Evolutionary conservation across 2,797 vertebrate species (phyloP).

Genomic region (Pseudocheirus occidentalis): DNA sequence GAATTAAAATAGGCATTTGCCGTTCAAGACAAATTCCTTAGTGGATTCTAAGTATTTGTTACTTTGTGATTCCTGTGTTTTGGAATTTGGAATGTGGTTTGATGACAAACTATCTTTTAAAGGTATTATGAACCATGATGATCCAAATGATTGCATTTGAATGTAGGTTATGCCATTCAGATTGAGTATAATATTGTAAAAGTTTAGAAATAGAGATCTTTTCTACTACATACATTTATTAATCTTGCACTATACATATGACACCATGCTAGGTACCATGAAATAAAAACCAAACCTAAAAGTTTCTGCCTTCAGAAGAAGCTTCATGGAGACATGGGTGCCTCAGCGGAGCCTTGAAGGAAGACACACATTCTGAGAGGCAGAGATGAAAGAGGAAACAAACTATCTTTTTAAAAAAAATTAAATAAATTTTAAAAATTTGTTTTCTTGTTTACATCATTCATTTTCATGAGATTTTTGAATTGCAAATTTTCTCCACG

Average conservation of each 20-base stretch:
- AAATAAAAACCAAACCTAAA: neutral
- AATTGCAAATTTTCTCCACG: no score
- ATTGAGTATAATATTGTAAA: neutral
- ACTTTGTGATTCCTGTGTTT: no score
- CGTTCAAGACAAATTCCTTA: no score
- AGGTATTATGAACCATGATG: neutral
- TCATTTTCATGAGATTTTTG: no score
- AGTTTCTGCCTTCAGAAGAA: neutral
- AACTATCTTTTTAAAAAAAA: no score
- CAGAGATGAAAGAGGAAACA: neutral
- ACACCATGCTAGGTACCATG: neutral
- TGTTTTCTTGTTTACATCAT: no score
- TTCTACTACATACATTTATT: neutral
- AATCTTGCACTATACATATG: neutral
- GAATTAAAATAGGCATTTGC: no score
- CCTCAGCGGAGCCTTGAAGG: neutral
- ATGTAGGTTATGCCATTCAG: no score
- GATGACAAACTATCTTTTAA: no score
- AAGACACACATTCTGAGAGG: neutral
- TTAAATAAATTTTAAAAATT: no score
- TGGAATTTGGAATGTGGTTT: no score
- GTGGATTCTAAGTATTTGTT: no score
- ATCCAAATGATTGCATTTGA: neutral
- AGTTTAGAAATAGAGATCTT: neutral
- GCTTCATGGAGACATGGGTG: neutral